phyloP scores from a whole-genome alignment of 2,113 vertebrate genomes.

The human (Homo sapiens) region GRCh38 chr11:45699001-45699500 shows the following conservation, averaged over 20 bases:
- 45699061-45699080: neutral
- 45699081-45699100: neutral
- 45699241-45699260: slow-evolving; percentile 11
- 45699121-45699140: neutral
- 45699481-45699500: neutral
- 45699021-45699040: neutral
- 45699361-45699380: neutral
- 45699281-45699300: neutral
- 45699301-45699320: neutral
- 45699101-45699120: neutral
- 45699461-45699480: neutral
- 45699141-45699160: slow-evolving; percentile 50
- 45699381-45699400: neutral
- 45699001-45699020: no score
- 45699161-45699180: neutral
- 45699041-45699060: neutral
- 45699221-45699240: neutral
- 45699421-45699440: neutral
- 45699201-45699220: neutral
- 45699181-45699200: neutral
- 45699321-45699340: neutral
- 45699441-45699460: neutral
- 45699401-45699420: neutral
- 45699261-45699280: neutral
- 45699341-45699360: neutral